Evolutionary conservation across 1,140 invertebrate genomes (phyloP).

Genomic region (Akabosia matsudoensis): DNA sequence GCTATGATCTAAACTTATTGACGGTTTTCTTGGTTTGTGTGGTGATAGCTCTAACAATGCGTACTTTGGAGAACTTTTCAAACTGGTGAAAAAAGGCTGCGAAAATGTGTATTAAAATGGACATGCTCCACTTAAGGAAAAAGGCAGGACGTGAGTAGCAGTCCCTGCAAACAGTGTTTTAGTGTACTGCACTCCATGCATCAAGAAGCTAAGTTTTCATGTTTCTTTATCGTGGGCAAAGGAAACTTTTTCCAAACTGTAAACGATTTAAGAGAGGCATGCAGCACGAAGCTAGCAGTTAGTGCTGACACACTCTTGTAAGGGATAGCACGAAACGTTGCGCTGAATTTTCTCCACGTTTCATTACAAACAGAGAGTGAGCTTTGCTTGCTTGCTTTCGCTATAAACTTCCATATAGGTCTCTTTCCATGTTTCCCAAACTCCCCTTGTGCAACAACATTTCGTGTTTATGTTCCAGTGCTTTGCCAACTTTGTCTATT

Average conservation of each 20-base stretch:
- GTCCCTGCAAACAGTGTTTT: too few relatives aligned
- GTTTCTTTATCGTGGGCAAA: background rate
- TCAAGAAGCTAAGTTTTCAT: background rate
- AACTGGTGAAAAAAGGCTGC: background rate
- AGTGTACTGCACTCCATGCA: too few relatives aligned
- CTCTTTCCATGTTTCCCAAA: background rate
- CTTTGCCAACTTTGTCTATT: background rate
- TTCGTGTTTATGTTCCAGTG: background rate
- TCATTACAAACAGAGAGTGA: background rate
- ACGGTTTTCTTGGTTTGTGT: background rate
- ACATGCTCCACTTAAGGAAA: background rate
- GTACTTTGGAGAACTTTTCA: background rate
- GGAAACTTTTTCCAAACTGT: background rate
- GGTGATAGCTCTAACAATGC: background rate
- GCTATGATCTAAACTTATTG: too few relatives aligned
- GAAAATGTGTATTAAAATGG: background rate
- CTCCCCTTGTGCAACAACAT: background rate
- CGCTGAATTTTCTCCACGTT: background rate
- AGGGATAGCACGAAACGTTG: background rate
- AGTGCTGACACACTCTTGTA: constrained; percentile 16
- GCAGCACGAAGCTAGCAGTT: background rate
- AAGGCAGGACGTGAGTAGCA: background rate
- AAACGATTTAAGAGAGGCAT: background rate
- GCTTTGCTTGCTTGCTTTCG: background rate
- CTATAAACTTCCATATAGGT: background rate